Evolutionary conservation across 2,113 vertebrate genomes (phyloP), one percentile per base, ranked within the genome.

Genomic region (Vombatus ursinus): DNA sequence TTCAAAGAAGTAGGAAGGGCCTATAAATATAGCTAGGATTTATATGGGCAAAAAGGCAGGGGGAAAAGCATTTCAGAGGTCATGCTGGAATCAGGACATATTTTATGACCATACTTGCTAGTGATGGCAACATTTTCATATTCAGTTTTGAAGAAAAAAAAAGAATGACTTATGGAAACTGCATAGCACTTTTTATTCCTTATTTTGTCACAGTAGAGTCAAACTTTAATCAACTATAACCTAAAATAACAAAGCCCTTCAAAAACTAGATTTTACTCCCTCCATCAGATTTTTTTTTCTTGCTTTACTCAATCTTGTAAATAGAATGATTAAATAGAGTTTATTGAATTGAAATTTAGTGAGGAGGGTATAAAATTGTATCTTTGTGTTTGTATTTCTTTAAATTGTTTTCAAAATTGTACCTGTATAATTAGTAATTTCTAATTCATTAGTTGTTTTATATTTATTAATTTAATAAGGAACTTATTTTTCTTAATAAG

Each of bases 141-240:
- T 91, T 19, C 53, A 54, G 91, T 92, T 90, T 95, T 94, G 84
- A 77, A 95, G 93, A 93, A 57, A 94, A 94, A 50, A 10, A 52
- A 94, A 77, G 96, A 90, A 68, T 68, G 31, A 94, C 3, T 22
- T 16, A 90, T 92, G 68, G 94, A 98, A 96, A 96, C 96, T 44
- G 92, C 3, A 11, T 93, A 53, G 90, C 37, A 92, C 11, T 61
- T 97, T 23, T 19, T 44, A 22, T 84, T 84, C 68, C 19, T 84
- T 19, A 44, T 23, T 44, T 84, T 84, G n/a, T 84, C n/a, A 84
- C n/a, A 90, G 96, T 97, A 50, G 10, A 48, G 57, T 95, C 92
- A 51, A 95, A 93, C 93, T 24, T 94, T 91, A 89, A 5, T 89
- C 93, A 95, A 47, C 16, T 24, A 25, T 11, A 12, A 52, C 0